phyloP scores from a whole-genome alignment of 2,113 vertebrate genomes.

The Ammodytes marinus region DNA sequence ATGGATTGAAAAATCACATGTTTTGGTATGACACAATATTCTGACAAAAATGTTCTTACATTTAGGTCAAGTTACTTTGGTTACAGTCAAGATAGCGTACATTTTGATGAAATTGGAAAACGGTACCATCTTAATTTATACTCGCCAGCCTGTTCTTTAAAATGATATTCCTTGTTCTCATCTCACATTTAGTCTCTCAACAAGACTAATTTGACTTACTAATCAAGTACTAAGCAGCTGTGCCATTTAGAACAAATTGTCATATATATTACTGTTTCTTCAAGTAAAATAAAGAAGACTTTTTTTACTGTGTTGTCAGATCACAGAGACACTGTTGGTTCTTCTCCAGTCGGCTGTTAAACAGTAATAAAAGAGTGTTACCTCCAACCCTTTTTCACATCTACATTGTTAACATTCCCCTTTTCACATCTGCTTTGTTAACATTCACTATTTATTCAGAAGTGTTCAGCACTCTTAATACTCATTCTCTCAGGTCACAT shows the following conservation, averaged over 20 bases:
- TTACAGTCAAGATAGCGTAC: background rate
- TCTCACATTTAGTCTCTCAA: slow-evolving; percentile 16
- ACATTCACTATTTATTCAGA: background rate
- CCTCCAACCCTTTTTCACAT: background rate
- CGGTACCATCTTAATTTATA: background rate
- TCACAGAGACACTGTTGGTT: slow-evolving; percentile 15
- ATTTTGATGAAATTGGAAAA: background rate
- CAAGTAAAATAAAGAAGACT: background rate
- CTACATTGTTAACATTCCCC: background rate
- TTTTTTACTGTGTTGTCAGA: slow-evolving; percentile 24
- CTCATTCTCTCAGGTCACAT: background rate
- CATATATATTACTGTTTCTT: slow-evolving; percentile 4
- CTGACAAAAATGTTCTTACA: background rate
- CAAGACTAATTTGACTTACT: background rate
- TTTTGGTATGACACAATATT: background rate
- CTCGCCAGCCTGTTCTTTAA: background rate
- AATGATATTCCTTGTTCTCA: background rate
- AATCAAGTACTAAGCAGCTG: slow-evolving; percentile 3
- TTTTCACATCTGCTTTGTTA: slow-evolving; percentile 9
- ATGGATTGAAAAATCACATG: background rate
- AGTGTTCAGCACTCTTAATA: background rate
- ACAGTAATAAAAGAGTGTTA: background rate
- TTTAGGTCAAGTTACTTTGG: background rate
- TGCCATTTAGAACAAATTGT: background rate
- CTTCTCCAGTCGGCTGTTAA: slow-evolving; percentile 17